These are phyloP conservation scores for Galerucella pusilla DNA, from an alignment of 2,888 invertebrate genomes.

Conservation along the genomic window DNA sequence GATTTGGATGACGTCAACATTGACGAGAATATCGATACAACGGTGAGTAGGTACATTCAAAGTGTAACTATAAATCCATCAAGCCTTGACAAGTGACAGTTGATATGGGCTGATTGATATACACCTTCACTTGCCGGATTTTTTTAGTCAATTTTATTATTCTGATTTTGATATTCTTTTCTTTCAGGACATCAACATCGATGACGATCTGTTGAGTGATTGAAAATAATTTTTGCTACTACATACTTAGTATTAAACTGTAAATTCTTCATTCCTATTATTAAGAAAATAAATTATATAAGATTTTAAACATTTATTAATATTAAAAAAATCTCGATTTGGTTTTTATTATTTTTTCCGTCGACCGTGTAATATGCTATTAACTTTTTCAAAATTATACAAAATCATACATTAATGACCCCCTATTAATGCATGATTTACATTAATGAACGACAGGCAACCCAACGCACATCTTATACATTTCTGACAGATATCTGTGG, in stretches of 20 bases:
- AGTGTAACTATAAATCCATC: too few relatives aligned
- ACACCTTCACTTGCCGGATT: too few relatives aligned
- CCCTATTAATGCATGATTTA: too few relatives aligned
- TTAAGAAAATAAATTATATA: constrained; percentile 34
- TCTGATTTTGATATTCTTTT: constrained; percentile 39
- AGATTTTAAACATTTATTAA: constrained; percentile 25
- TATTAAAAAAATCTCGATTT: not conserved
- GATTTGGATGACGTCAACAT: constrained; percentile 86
- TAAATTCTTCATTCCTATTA: constrained; percentile 41
- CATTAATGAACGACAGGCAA: too few relatives aligned
- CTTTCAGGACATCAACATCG: constrained; percentile 78
- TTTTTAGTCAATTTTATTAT: not conserved
- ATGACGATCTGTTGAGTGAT: constrained; percentile 78
- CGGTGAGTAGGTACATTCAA: constrained; percentile 70
- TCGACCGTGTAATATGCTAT: too few relatives aligned
- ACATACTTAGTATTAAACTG: constrained; percentile 40
- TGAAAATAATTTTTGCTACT: constrained; percentile 45
- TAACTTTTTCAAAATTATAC: too few relatives aligned
- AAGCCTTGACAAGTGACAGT: too few relatives aligned
- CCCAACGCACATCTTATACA: too few relatives aligned
- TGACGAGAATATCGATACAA: constrained; percentile 82
- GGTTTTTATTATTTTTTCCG: too few relatives aligned
- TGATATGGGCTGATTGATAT: too few relatives aligned
- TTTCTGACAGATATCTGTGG: too few relatives aligned
- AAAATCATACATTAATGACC: too few relatives aligned